Evolutionary conservation across 2,113 vertebrate species (phyloP), one percentile per base, ranked within the genome.

Genomic region (Muscicapa adusta): DNA sequence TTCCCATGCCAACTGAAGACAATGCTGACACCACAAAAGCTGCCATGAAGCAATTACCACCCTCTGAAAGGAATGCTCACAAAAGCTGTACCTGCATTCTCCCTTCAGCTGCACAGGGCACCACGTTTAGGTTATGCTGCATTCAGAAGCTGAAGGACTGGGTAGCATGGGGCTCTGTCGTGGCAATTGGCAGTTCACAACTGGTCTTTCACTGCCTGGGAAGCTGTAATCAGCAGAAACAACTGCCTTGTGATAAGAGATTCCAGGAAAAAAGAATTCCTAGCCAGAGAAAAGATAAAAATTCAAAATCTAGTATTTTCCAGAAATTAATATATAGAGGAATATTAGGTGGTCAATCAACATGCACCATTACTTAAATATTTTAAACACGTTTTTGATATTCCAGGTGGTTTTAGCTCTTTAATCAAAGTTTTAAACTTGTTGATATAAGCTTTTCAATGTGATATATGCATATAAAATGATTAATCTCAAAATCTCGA

Each of bases 121-220:
- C 25, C 9, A 2, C 0, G 0, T 8, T 1, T 12, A 23, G 24
- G 10, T 48, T 68, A 50, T 3, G 5, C 18, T 38, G 24, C 58
- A 14, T 43, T 78, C 71, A 66, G 54, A 79, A 72, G 18, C 45
- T 70, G 42, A 53, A 79, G 53, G 11, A n/a, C 56, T 73, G 29
- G 54, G 28, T 0, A 0, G 17, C 0, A 1, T 25, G 26, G 45
- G 34, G 33, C 15, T 84, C 45, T 84, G 45, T 72, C 0, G 0
- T 45, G 53, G 51, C 22, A 58, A 67, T 6, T 56, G 47, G 29
- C 43, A 68, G 45, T 25, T 87, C 12, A 24, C 7, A 1, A 2
- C 57, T 48, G 57, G 18, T 61, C 25, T 91, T 88, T 68, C 58
- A 65, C 29, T 85, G 67, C 47, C 45, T 76, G 18, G 18, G 36